Percentiles rank a stretch among this genome's conserved stretches.
phyloP scores from a whole-genome alignment of 2,888 invertebrate species.

The Drosophila seclusa region DNA sequence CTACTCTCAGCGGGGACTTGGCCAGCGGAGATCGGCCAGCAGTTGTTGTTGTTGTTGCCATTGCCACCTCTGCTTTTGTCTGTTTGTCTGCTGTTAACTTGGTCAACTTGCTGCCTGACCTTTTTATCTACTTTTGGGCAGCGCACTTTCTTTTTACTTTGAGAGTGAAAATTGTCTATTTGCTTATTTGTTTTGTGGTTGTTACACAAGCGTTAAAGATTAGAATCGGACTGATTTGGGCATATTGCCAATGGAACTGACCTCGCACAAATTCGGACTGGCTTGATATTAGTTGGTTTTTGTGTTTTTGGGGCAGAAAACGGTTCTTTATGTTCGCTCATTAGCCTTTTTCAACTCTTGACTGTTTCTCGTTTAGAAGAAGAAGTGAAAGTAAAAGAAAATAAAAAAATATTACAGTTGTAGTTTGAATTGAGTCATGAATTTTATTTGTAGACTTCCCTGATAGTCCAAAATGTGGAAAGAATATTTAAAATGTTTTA shows the following conservation, averaged over 20 bases:
- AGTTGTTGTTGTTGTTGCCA: constrained; percentile 13
- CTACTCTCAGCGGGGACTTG: constrained; percentile 40
- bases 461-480: not conserved
- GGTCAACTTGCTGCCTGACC: constrained; percentile 49
- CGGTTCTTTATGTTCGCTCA: not conserved
- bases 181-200: not conserved
- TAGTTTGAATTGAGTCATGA: not conserved
- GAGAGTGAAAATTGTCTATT: constrained; percentile 58
- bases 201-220: constrained; percentile 40
- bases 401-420: not conserved
- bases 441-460: not conserved
- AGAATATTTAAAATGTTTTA: not conserved
- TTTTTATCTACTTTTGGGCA: constrained; percentile 47
- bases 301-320: not conserved
- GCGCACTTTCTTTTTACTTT: constrained; percentile 47
- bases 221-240: constrained; percentile 18
- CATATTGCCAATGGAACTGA: constrained; percentile 59
- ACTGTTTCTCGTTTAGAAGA: not conserved
- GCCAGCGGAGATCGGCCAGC: not conserved
- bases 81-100: constrained; percentile 33
- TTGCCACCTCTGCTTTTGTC: constrained; percentile 10
- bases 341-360: not conserved
- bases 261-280: constrained; percentile 34
- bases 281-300: too few relatives aligned
- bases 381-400: not conserved